These are phyloP conservation scores for Acrocyrtus sp. DNA, from an alignment of 2,888 invertebrate species.

Conservation along the genomic window DNA sequence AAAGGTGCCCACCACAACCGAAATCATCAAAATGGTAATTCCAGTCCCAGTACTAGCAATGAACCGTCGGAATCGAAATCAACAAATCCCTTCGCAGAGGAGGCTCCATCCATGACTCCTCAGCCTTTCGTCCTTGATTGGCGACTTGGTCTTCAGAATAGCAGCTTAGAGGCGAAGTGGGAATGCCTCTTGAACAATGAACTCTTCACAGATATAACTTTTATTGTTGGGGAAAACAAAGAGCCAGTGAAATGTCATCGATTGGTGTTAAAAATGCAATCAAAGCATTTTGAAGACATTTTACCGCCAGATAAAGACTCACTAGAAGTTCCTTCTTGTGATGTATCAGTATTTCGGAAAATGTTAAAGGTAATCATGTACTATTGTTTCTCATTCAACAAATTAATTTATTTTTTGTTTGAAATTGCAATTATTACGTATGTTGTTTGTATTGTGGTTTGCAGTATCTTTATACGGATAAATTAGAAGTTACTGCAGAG, in stretches of 20 bases:
- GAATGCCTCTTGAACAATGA: constrained; percentile 16
- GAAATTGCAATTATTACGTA: not conserved
- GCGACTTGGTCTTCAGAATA: constrained; percentile 1
- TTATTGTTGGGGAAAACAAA: not conserved
- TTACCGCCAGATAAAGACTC: not conserved
- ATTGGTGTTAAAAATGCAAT: constrained; percentile 22
- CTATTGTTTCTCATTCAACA: constrained; percentile 3
- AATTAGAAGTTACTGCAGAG: constrained; percentile 10
- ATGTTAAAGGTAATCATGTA: constrained; percentile 14
- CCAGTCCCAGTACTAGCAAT: not conserved
- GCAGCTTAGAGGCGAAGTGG: constrained; percentile 1
- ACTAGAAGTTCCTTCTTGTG: not conserved
- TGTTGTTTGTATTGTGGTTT: not conserved
- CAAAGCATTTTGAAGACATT: constrained; percentile 9
- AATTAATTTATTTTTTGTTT: not conserved
- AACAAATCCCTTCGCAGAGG: not conserved
- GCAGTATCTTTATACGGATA: constrained; percentile 27
- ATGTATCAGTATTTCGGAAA: not conserved
- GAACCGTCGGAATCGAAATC: not conserved
- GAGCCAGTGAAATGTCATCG: constrained; percentile 18
- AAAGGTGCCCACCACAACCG: too few relatives aligned
- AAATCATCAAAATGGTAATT: not conserved
- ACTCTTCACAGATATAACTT: constrained; percentile 9
- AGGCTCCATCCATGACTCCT: not conserved
- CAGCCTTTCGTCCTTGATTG: not conserved